Evolutionary conservation across 2,888 invertebrate species (phyloP), one percentile per base, ranked within the genome.

Genomic region (Pharmacophagus antenor): DNA sequence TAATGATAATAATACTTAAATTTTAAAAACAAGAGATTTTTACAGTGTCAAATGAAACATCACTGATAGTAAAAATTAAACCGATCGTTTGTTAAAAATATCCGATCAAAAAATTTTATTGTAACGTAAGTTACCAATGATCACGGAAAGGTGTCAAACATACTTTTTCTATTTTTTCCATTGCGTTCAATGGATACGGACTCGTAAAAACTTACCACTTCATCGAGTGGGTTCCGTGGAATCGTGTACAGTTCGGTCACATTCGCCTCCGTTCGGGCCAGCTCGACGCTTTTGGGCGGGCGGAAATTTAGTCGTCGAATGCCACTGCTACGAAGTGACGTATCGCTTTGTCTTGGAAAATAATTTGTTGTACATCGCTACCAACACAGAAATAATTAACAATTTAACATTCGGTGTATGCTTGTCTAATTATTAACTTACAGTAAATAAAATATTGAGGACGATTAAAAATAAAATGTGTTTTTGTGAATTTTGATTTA

Each of bases 191-290:
- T 76, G 81, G 82, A 79, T 77, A 55, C 54, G 59, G 55, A 80
- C 80, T 85, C 85, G 81, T 88, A 87, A 88, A 88, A 88, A 86
- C 85, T 87, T 87, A 88, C 87, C 87, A 87, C 88, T 88, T 87
- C 88, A 88, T 88, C 86, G 85, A 84, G 85, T 84, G 80, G 85
- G 79, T 82, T 84, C 78, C 80, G 77, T 82, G 80, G 66, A 82
- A 82, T 82, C 84, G 84, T 74, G 72, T 67, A 66, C 63, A 67
- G 66, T 69, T 73, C 74, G 74, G 68, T 49, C 48, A 17, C 18
- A 37, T 51, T 67, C 71, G 72, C 54, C 55, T 17, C 41, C 37
- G 62, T 61, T 82, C 85, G 84, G 72, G 48, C 22, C 17, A 37
- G 56, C 60, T 84, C 84, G 85, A 72, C 62, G 55, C 67, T 62